Conservation (phyloP, 2,797 vertebrate genomes). For the Pseudotriccus pelzelni region DNA sequence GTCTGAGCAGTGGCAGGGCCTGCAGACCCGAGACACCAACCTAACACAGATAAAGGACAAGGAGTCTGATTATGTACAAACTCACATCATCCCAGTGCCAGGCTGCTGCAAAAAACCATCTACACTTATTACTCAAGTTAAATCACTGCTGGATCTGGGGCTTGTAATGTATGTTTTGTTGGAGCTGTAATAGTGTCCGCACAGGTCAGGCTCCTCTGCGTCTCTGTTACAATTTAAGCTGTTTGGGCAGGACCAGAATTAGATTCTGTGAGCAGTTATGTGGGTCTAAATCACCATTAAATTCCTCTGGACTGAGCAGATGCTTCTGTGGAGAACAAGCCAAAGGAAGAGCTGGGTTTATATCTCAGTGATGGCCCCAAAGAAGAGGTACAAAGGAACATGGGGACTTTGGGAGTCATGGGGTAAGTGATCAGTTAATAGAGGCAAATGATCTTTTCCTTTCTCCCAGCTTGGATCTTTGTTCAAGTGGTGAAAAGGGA, state of each 20-base stretch:
- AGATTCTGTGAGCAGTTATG: background rate
- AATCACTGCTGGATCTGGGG: background rate
- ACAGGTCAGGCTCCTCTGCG: background rate
- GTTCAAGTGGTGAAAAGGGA: conserved; percentile 54
- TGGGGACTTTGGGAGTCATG: background rate
- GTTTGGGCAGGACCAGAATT: background rate
- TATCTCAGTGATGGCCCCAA: background rate
- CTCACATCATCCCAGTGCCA: background rate
- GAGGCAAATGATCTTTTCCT: conserved; percentile 26
- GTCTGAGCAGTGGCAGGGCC: background rate
- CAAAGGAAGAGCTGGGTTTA: background rate
- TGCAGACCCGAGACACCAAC: rapidly evolving
- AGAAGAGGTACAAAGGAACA: background rate
- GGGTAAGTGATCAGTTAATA: background rate
- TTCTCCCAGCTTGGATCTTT: background rate
- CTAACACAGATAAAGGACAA: background rate
- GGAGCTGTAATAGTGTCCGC: background rate
- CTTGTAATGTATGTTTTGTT: background rate
- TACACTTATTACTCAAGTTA: background rate
- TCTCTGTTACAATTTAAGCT: background rate
- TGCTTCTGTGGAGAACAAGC: background rate
- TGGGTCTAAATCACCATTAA: background rate
- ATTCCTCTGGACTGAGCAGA: background rate
- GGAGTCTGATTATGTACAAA: background rate
- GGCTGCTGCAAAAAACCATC: background rate